Conservation (phyloP, 2,113 vertebrate genomes). For the Pterocles gutturalis region DNA sequence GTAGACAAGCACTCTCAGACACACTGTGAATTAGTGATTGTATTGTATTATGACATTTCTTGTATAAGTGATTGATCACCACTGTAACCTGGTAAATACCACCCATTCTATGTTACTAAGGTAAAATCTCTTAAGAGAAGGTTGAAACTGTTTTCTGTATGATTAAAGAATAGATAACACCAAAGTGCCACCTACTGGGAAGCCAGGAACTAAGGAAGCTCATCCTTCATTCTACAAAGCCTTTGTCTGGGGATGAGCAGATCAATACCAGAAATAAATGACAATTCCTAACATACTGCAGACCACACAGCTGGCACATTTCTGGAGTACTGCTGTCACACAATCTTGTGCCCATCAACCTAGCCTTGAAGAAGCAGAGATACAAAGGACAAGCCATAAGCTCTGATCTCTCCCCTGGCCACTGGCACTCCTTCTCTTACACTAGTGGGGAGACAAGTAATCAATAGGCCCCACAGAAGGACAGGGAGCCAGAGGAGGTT, state of each 20-base stretch:
- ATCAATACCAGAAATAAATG: not conserved
- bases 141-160: not conserved
- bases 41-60: not conserved
- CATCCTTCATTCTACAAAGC: not conserved
- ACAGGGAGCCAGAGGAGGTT: not conserved
- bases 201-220: not conserved
- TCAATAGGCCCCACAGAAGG: accelerated
- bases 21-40: not conserved
- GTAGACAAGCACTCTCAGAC: not conserved
- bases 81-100: not conserved
- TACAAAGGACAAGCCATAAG: not conserved
- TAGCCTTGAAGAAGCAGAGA: not conserved
- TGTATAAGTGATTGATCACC: not conserved
- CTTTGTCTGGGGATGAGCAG: not conserved
- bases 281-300: not conserved
- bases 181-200: slow-evolving; percentile 63
- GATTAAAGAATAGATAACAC: not conserved
- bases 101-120: not conserved
- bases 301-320: not conserved
- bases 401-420: not conserved
- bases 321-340: not conserved
- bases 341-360: not conserved
- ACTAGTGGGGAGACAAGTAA: not conserved
- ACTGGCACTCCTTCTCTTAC: not conserved
- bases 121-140: not conserved